Base-by-base conservation (phyloP, 2,797 vertebrate species). In the Bryconaethiops microstoma region DNA sequence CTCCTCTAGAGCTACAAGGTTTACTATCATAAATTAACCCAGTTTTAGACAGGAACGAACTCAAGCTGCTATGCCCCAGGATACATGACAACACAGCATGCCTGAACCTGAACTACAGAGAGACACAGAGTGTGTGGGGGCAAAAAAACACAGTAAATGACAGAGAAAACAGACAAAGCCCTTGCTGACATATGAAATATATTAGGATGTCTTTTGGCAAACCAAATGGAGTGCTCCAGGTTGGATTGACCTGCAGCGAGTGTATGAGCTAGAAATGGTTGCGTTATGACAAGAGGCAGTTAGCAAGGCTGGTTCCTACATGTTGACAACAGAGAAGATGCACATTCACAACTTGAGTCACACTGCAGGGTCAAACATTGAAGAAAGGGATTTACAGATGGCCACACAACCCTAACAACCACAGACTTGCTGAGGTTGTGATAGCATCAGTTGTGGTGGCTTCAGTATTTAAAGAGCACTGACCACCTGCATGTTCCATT, bases 91-190 rank as follows among this genome's bases (percentile, higher is more conserved):
- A 54, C 29, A 45, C 35, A 42, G 7, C 59, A 59, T 62, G 59
- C 29, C 77, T 72, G 62, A 74, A 74, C 78, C 60, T 80, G 78
- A 80, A 65, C 35, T 42, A 40, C 69, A 64, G 42, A 21, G 16
- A 50, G 45, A 54, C 55, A 42, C 25, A 55, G 23, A 16, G 35
- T 42, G 1, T 8, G 48, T 13, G 48, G 48, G 13, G 48, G 2
- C 14, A n/a, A 4, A 29, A 9, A 23, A 14, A 29, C 9, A 63
- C 2, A 12, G 13, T 5, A 4, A 29, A 12, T 13, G 2, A 63
- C 0, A 39, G 6, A 50, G 35, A 45, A 45, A 45, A 13, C 19
- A 14, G 10, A 48, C 10, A 23, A 69, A 23, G 4, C 40, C 19
- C 17, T 42, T 40, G 21, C 7, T 42, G n/a, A 45, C 65, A 1